Conservation (phyloP, 92 coral and sea anemone species). For the Plumapathes pennacea region DNA sequence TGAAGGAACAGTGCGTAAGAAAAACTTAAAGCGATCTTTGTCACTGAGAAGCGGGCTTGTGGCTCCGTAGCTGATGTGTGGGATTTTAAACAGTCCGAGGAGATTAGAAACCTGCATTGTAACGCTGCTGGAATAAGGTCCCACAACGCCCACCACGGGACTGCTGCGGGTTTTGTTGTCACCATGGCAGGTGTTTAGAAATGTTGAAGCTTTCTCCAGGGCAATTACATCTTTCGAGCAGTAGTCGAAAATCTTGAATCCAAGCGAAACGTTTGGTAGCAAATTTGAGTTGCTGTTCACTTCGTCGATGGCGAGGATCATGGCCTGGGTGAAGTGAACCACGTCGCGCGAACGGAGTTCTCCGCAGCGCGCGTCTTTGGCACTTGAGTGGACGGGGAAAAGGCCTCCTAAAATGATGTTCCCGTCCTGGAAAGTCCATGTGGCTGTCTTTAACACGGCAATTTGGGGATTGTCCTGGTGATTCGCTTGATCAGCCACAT, state of each 20-base stretch:
- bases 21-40: conserved; percentile 48
- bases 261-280: conserved; percentile 31
- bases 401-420: conserved; percentile 33
- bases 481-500: too few species aligned
- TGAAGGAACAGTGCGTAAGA: conserved; percentile 60
- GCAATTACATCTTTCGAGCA: conserved; percentile 47
- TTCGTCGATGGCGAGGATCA: conserved; percentile 35
- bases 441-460: too few species aligned
- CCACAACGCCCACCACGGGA: conserved; percentile 47
- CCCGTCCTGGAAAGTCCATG: conserved; percentile 31
- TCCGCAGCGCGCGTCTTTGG: conserved; percentile 9
- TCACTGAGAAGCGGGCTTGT: conserved; percentile 63
- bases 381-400: conserved; percentile 32
- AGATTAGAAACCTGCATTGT: conserved; percentile 61
- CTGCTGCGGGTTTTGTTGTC: neutral
- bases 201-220: conserved; percentile 23
- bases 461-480: too few species aligned
- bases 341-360: conserved; percentile 18
- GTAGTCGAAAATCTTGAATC: conserved; percentile 38
- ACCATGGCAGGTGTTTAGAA: conserved; percentile 4
- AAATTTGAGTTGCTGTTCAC: conserved; percentile 14
- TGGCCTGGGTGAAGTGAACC: conserved; percentile 35
- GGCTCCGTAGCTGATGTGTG: conserved; percentile 65
- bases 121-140: conserved; percentile 53
- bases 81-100: conserved; percentile 54